phyloP scores from a whole-genome alignment of 1,140 invertebrate genomes.

The Conopomorpha cramerella region DNA sequence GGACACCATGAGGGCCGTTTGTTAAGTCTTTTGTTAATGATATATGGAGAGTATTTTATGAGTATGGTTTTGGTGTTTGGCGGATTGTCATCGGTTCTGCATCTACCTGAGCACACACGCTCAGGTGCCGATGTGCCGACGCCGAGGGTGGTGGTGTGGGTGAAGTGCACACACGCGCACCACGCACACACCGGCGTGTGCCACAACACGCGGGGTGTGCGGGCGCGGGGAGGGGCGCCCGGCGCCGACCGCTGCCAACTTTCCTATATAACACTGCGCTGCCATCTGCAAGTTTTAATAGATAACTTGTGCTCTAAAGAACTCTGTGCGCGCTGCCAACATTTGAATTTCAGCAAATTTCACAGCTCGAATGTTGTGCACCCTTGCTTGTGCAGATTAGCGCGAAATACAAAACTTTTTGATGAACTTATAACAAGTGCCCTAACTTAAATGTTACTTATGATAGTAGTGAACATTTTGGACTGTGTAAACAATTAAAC shows the following conservation, averaged over 20 bases:
- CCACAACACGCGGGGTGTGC: conserved; percentile 8
- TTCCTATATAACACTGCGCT: conserved; percentile 49
- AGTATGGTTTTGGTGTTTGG: no score
- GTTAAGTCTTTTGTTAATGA: not conserved
- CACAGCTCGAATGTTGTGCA: conserved; percentile 43
- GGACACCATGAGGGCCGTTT: no score
- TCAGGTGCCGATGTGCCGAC: not conserved
- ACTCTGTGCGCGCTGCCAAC: conserved; percentile 45
- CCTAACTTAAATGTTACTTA: no score
- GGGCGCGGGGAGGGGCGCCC: conserved; percentile 11
- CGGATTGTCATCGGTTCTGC: not conserved
- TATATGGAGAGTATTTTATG: not conserved
- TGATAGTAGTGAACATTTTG: no score
- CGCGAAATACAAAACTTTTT: conserved; percentile 29
- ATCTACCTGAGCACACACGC: not conserved
- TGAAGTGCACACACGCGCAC: not conserved
- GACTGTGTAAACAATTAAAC: no score
- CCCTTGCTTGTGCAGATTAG: conserved; percentile 23
- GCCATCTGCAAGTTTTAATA: conserved; percentile 58
- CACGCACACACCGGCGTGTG: conserved; percentile 17
- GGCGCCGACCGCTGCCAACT: conserved; percentile 25
- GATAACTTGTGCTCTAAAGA: conserved; percentile 48
- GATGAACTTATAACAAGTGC: conserved; percentile 16
- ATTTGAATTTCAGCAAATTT: conserved; percentile 26
- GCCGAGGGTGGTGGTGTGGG: not conserved